phyloP scores from a whole-genome alignment of 2,888 invertebrate genomes.

The Oscheius onirici region DNA sequence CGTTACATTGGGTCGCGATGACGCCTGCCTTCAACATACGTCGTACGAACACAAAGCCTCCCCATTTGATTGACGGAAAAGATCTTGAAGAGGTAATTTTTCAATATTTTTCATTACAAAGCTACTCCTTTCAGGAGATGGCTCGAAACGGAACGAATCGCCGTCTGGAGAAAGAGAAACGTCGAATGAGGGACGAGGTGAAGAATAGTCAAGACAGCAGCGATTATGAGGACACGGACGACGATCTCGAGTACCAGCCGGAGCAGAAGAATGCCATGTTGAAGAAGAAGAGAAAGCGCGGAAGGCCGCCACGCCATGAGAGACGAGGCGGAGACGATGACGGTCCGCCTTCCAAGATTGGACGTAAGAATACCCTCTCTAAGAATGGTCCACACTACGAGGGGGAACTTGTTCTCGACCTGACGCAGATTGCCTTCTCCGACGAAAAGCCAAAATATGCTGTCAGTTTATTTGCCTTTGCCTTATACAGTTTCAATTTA shows the following conservation, averaged over 20 bases:
- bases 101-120: not conserved
- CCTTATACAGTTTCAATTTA: not conserved
- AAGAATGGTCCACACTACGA: slow-evolving; percentile 11
- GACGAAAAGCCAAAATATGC: slow-evolving; percentile 23
- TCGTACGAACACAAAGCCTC: not conserved
- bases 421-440: slow-evolving; percentile 10
- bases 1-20: slow-evolving; percentile 7
- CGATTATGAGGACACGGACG: slow-evolving; percentile 33
- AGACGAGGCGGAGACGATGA: slow-evolving; percentile 7
- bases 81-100: slow-evolving; percentile 27
- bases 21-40: slow-evolving; percentile 9
- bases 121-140: slow-evolving; percentile 1
- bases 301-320: slow-evolving; percentile 8
- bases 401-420: slow-evolving; percentile 7
- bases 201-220: slow-evolving; percentile 21
- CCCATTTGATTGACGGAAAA: slow-evolving; percentile 3
- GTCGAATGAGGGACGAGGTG: slow-evolving; percentile 16
- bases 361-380: not conserved
- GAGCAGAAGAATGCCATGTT: not conserved
- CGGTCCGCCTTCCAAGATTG: slow-evolving; percentile 10
- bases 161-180: slow-evolving; percentile 17
- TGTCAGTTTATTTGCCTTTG: not conserved
- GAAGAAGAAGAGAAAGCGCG: slow-evolving; percentile 20
- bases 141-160: slow-evolving; percentile 25
- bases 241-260: slow-evolving; percentile 6